Conservation (phyloP, 2,888 invertebrate species). For the Leucoptera coffeella region DNA sequence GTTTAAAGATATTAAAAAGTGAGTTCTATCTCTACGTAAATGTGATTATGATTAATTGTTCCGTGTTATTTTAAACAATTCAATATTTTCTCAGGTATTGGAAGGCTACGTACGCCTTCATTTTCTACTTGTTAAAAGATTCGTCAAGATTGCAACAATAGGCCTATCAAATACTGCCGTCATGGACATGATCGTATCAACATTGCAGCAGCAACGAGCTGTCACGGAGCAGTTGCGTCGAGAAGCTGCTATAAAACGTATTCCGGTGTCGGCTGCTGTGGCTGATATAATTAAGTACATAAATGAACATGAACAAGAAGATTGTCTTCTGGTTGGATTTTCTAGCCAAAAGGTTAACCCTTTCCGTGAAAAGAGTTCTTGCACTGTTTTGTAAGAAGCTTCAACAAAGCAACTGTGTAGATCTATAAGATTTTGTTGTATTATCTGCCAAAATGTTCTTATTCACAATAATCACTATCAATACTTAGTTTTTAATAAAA, state of each 20-base stretch:
- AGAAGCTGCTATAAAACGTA: constrained; percentile 82
- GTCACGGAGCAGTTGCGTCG: constrained; percentile 89
- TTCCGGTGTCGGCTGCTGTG: constrained; percentile 85
- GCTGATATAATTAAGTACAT: constrained; percentile 89
- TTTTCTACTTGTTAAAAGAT: too few species aligned
- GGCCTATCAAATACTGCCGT: constrained; percentile 84
- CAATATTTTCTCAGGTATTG: constrained; percentile 2
- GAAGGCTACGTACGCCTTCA: constrained; percentile 24
- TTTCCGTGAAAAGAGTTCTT: constrained; percentile 89
- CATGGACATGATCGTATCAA: constrained; percentile 91
- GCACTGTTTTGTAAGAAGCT: constrained; percentile 72
- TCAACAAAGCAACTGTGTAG: too few species aligned
- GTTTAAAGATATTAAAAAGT: too few species aligned
- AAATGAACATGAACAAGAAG: constrained; percentile 86
- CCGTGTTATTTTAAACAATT: too few species aligned
- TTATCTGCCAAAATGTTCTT: too few species aligned
- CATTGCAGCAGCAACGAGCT: constrained; percentile 88
- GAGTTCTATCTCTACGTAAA: too few species aligned
- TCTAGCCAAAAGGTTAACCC: constrained; percentile 93
- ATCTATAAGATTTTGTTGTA: too few species aligned
- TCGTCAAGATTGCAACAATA: constrained; percentile 56
- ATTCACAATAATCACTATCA: too few species aligned
- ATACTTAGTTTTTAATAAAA: too few species aligned
- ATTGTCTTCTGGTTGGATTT: constrained; percentile 89
- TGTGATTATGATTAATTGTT: too few species aligned